Percentiles rank a stretch among this genome's conserved stretches.
phyloP scores from a whole-genome alignment of 2,113 vertebrate genomes.

The Coryphaenoides rupestris region DNA sequence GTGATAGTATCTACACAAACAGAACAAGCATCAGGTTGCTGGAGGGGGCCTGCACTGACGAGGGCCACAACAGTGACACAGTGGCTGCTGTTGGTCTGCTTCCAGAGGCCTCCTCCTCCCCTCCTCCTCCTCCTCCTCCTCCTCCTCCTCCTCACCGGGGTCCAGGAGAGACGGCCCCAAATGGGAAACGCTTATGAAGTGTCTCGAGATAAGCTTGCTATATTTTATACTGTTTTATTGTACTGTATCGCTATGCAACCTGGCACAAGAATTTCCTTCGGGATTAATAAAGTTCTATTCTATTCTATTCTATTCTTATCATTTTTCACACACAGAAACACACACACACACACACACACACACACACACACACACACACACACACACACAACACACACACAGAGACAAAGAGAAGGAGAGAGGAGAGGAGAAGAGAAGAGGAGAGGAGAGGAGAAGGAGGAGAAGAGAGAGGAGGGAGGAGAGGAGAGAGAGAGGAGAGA shows the following conservation, averaged over 20 bases:
- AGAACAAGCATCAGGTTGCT: not conserved
- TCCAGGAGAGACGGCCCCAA: not conserved
- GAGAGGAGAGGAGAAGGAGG: not conserved
- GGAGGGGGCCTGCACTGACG: not conserved
- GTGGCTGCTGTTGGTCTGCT: not conserved
- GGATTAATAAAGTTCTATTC: too few relatives aligned
- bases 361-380: too few relatives aligned
- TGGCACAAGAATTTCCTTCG: not conserved
- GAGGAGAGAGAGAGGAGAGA: not conserved
- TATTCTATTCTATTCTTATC: too few relatives aligned
- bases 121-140: too few relatives aligned
- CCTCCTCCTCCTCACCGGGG: not conserved
- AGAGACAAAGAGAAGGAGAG: too few relatives aligned
- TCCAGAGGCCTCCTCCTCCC: not conserved
- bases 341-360: too few relatives aligned
- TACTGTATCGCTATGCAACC: too few relatives aligned
- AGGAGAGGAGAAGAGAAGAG: not conserved
- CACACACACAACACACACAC: too few relatives aligned
- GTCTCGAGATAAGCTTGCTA: conserved; percentile 5
- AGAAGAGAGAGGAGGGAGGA: not conserved
- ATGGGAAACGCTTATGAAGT: conserved; percentile 5
- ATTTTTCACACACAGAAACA: too few relatives aligned
- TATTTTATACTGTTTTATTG: too few relatives aligned
- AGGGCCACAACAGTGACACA: not conserved
- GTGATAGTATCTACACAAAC: not conserved